phyloP scores from a whole-genome alignment of 2,113 vertebrate species.

The Ceyx melanurus region DNA sequence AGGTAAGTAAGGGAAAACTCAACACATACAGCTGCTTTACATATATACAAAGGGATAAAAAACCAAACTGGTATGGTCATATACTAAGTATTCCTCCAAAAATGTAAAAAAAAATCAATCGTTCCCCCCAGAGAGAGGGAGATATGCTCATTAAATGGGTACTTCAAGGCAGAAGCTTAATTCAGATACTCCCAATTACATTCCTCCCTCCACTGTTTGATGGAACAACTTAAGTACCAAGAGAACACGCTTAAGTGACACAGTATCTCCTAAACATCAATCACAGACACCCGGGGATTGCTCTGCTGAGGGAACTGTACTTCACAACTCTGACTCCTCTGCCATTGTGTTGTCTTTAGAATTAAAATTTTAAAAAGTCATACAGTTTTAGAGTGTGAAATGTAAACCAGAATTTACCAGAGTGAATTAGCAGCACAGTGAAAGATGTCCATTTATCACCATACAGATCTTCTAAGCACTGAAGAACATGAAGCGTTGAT shows the following conservation, averaged over 20 bases:
- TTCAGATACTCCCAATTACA: neutral
- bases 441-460: slow-evolving; percentile 78
- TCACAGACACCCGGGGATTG: neutral
- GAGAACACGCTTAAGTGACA: neutral
- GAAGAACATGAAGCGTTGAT: slow-evolving; percentile 86
- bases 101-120: neutral
- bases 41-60: neutral
- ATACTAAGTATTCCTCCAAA: neutral
- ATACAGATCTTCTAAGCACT: slow-evolving; percentile 78
- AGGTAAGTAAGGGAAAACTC: fast-evolving
- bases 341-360: neutral
- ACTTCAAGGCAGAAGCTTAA: neutral
- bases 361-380: neutral
- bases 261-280: neutral
- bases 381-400: neutral
- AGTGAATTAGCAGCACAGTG: slow-evolving; percentile 89
- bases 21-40: neutral
- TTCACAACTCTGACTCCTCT: neutral
- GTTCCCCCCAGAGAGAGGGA: neutral
- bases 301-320: neutral
- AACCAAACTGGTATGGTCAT: neutral
- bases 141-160: fast-evolving
- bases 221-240: fast-evolving
- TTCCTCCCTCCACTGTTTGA: neutral
- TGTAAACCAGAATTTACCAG: slow-evolving; percentile 77